Base-by-base conservation (phyloP, 2,113 vertebrate species). In the Petaurus breviceps region DNA sequence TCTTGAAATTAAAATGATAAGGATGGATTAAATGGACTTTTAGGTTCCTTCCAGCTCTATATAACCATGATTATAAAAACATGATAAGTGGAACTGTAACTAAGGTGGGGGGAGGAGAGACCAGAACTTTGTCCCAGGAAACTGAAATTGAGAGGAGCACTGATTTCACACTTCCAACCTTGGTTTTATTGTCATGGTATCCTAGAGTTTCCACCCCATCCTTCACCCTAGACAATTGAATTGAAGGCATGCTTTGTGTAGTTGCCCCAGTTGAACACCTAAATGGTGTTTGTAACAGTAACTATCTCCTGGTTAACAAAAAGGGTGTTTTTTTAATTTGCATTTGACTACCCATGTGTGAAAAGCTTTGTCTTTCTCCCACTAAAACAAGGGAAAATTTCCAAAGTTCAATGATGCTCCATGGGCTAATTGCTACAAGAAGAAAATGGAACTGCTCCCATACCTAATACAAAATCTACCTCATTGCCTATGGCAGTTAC, bases 1-100 rank as follows among this genome's bases (percentile, higher is more conserved):
- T 1, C 5, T 24, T 19, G 0, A 8, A 25, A 57, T 28, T 23
- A 61, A 49, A n/a, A 25, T 52, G 8, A 28, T 3, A 5, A 0
- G 0, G 1, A 26, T 6, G 31, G 10, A 19, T 31, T 12, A 89
- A 3, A 47, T 31, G 92, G 51, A 3, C 5, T 84, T 8, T 0
- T 1, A 2, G 28, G 14, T 11, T 2, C 6, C 54, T 49, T 26
- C 7, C 50, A 46, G 12, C 51, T n/a, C 37, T 93, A 23, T 43
- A 8, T 57, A 84, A n/a, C 28, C 4, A 8, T 84, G 90, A 0
- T 3, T 23, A 46, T 2, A 14, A 25, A n/a, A 0, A 23, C 2
- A 1, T 77, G 2, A 52, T 77, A 8, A 51, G 8, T 12, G 5
- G 3, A 12, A 0, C 26, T 4, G 2, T 10, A 31, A 24, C 8